Base-by-base conservation (phyloP, 2,888 invertebrate species). In the Amphipyra tragopoginis region DNA sequence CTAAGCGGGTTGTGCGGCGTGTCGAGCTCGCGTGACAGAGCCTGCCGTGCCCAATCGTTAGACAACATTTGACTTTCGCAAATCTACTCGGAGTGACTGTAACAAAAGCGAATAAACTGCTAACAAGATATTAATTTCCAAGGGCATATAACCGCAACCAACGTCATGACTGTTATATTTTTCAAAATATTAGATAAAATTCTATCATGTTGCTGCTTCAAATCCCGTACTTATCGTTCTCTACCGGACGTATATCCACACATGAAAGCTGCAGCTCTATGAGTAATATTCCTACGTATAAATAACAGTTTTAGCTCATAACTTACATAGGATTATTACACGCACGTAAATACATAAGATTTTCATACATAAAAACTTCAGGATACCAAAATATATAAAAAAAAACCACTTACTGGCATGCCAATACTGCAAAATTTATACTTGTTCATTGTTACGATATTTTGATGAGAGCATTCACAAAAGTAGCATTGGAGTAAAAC, bases 21-120 rank as follows among this genome's bases (percentile, higher is more conserved):
- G 87, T 81, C 81, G 76, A 76, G 85, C 66, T 93, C 82, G 93
- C 93, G 93, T 93, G 93, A 85, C 87, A 76, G 71, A 67, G 65
- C 76, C 77, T 85, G 91, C 90, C 93, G 91, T 90, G 91, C 93
- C 93, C 90, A 86, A 86, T 84, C 83, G 88, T 89, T 86, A 87
- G 88, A 88, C 87, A 88, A 88, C 87, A 85, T 88, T 90, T 86
- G 87, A 87, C 83, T 89, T 89, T 91, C 83, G 90, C 89, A 83
- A 92, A 90, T 88, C 86, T 84, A 86, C 83, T 82, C 77, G 78
- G 79, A 85, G 82, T 82, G 80, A 85, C 82, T 85, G 79, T 80
- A 79, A 85, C 86, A 83, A 85, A 84, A 85, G 80, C 85, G 82
- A 86, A 87, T 87, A 86, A 86, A 86, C 82, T 81, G 75, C 82